phyloP scores from a whole-genome alignment of 2,113 vertebrate species.

The Thalassarche chlororhynchos region DNA sequence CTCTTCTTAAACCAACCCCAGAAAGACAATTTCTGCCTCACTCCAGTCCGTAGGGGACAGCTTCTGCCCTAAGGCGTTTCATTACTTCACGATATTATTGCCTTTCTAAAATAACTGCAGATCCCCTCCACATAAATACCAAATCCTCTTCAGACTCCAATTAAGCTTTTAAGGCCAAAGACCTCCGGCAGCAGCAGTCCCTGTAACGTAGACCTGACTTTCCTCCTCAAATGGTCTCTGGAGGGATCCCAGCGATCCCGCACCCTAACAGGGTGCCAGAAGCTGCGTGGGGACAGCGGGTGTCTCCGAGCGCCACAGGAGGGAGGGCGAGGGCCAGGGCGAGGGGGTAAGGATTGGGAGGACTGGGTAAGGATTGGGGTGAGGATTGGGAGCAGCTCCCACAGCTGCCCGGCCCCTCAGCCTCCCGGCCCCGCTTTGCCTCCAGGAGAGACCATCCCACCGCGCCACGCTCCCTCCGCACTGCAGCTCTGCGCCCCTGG shows the following conservation, averaged over 20 bases:
- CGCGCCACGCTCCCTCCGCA: neutral
- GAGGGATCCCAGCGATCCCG: neutral
- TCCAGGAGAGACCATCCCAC: neutral
- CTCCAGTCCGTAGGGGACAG: neutral
- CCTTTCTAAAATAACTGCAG: neutral
- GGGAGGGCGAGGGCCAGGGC: neutral
- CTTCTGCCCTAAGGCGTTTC: neutral
- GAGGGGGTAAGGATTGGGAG: neutral
- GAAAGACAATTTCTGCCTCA: neutral
- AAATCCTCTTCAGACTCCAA: neutral
- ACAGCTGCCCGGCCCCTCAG: neutral
- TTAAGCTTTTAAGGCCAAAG: neutral
- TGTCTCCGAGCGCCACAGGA: neutral
- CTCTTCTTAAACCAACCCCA: neutral
- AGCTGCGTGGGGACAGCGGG: neutral
- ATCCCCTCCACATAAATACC: neutral
- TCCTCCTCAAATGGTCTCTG: neutral
- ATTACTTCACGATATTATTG: neutral
- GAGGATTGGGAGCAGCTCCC: neutral
- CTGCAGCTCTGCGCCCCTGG: neutral
- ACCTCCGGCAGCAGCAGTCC: neutral
- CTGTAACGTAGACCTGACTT: fast-evolving
- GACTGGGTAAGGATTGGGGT: neutral
- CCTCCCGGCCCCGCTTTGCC: fast-evolving
- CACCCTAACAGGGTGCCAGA: neutral